These are phyloP conservation scores for Aurelia sp. DNA, from an alignment of 30 jellyfish, hydroid and myxozoan species.

Conservation along the genomic window DNA sequence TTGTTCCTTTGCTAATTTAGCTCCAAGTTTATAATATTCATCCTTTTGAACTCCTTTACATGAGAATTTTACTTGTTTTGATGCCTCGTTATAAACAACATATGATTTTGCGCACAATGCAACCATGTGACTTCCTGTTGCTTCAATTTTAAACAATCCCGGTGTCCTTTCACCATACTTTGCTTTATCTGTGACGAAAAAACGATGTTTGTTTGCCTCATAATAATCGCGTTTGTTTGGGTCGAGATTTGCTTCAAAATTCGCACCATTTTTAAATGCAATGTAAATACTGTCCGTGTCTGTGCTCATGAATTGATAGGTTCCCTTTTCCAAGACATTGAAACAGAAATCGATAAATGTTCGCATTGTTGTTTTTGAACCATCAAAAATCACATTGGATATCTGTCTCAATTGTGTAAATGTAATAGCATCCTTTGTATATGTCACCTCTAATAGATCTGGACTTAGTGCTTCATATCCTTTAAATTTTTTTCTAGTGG, in stretches of 20 bases:
- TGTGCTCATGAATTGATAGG: background rate
- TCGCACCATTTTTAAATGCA: background rate
- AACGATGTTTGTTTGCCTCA: background rate
- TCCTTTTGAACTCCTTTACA: background rate
- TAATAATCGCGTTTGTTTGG: background rate
- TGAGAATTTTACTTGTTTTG: background rate
- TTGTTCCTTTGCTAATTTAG: background rate
- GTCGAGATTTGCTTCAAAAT: background rate
- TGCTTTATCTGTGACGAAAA: background rate
- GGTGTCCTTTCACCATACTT: background rate
- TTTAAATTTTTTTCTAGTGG: background rate
- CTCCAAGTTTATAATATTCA: background rate
- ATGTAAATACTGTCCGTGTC: constrained; percentile 14
- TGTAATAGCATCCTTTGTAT: background rate
- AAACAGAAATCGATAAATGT: background rate
- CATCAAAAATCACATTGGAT: background rate
- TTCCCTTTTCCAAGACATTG: background rate
- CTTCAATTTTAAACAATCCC: background rate
- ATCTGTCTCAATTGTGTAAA: background rate
- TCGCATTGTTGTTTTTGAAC: background rate
- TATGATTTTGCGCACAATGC: background rate
- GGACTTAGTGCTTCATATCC: background rate
- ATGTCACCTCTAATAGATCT: background rate
- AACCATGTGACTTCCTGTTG: background rate
- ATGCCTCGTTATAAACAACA: background rate